Evolutionary conservation across 2,113 vertebrate genomes (phyloP), one percentile per base, ranked within the genome.

Genomic region (Nipponia nippon): DNA sequence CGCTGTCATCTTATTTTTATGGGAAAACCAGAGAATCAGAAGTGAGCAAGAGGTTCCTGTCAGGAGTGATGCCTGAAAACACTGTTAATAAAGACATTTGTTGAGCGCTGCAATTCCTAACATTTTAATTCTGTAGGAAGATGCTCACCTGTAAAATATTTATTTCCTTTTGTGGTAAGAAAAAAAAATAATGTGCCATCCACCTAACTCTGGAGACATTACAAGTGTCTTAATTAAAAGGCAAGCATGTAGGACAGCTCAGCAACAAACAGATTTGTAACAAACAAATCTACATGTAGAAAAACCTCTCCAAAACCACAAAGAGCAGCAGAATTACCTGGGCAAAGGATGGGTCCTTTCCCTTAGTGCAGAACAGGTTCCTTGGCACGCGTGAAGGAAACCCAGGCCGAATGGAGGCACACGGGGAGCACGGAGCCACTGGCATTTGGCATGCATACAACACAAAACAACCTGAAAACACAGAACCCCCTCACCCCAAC

Each of bases 401-500:
- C 40, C 7, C 59, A 36, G 11, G 67, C 50, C 58, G 63, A 78
- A 27, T 1, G 29, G 49, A 52, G 62, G n/a, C 34, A 52, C 29
- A 1, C 6, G 14, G 62, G 40, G 12, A 89, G 6, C 40, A 5
- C 14, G 26, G 67, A 86, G 20, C 50, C 49, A 27, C 21, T 65
- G 81, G 23, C 30, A 73, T 66, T 32, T 77, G 63, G 53, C 38
- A 36, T 5, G 6, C 16, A 10, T 23, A 10, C 13, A 42, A 52
- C 67, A 86, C 4, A 53, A 50, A 83, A 14, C 16, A 67, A 23
- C 44, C 62, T 59, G 47, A 79, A 90, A 87, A 44, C 30, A 42
- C 30, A 69, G 58, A 89, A 67, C 3, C 1, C 9, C 6, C 32
- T 62, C 13, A 50, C 42, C 6, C 7, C 0, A 1, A n/a, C 50